Base-by-base conservation (phyloP, 2,113 vertebrate genomes). In the Apteryx owenii region DNA sequence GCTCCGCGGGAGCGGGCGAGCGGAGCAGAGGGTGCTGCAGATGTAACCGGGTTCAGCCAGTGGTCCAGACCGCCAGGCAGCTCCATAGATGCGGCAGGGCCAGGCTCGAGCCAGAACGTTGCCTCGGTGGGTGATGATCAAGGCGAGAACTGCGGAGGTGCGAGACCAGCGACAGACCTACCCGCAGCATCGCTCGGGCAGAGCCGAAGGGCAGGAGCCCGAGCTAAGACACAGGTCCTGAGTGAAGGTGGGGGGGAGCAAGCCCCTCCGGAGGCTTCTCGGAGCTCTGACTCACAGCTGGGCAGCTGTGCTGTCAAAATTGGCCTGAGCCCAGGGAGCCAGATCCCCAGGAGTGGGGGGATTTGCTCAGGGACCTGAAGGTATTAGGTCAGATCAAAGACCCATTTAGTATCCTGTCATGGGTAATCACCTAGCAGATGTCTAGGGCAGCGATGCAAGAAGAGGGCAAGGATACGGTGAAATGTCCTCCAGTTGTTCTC, bases 21-120 rank as follows among this genome's bases (percentile, higher is more conserved):
- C 29, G 31, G 26, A 51, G 7, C 9, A 38, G 80, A 1, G 2
- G 1, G 13, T 26, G 40, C 7, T 0, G 40, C 17, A 50, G 38
- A 14, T 33, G 42, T 19, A 20, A 58, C 54, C 42, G 9, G 46
- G 46, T 48, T 48, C 46, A 46, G 48, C 40, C 12, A 22, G 8
- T 19, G 10, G 58, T 48, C 46, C 15, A 16, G 33, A 17, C 9
- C 21, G 29, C 31, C 33, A 38, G 38, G 3, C 5, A 12, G 12
- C 16, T 6, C 38, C 28, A 1, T 5, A 9, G 79, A 18, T 25
- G n/a, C 29, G 44, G n/a, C 26, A 15, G n/a, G 26, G 33, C 36
- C 0, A 0, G 5, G 10, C 21, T n/a, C 12, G 22, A 26, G 53
- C 19, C 48, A 23, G n/a, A 38, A 62, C 29, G n/a, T 29, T 1